phyloP scores from a whole-genome alignment of 2,888 invertebrate species.

The Cosmia pyralina region DNA sequence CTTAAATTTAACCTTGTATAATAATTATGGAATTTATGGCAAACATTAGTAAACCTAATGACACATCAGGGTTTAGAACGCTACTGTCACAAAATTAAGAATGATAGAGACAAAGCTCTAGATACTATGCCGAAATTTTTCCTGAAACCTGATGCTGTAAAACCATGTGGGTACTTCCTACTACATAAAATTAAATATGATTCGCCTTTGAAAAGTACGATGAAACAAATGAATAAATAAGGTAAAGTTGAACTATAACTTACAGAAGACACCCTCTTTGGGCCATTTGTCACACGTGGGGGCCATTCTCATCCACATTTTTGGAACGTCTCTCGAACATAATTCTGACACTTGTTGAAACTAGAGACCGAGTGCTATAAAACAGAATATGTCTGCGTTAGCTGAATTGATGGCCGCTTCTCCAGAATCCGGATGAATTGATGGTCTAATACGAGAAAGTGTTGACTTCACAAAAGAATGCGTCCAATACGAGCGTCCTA shows the following conservation, averaged over 20 bases:
- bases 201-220: neutral
- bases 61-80: neutral
- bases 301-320: conserved; percentile 61
- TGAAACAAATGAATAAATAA: conserved; percentile 30
- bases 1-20: neutral
- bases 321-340: conserved; percentile 64
- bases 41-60: too few relatives aligned
- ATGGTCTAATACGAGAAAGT: conserved; percentile 58
- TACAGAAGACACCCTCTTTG: conserved; percentile 34
- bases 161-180: neutral
- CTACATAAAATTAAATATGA: conserved; percentile 5
- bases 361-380: conserved; percentile 65
- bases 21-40: too few relatives aligned
- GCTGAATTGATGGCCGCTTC: conserved; percentile 60
- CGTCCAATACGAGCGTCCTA: conserved; percentile 44
- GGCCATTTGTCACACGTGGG: conserved; percentile 61
- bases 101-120: neutral
- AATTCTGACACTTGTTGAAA: conserved; percentile 77
- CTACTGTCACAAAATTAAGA: neutral
- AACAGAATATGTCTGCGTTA: conserved; percentile 67
- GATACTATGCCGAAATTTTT: neutral
- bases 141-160: neutral
- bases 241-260: conserved; percentile 35
- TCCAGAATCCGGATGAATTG: conserved; percentile 57
- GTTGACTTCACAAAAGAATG: conserved; percentile 49